A percentile compares a stretch with the other conserved stretches of the same genome.
phyloP scores from a whole-genome alignment of 2,797 vertebrate genomes.

The Leucoraja ocellata region DNA sequence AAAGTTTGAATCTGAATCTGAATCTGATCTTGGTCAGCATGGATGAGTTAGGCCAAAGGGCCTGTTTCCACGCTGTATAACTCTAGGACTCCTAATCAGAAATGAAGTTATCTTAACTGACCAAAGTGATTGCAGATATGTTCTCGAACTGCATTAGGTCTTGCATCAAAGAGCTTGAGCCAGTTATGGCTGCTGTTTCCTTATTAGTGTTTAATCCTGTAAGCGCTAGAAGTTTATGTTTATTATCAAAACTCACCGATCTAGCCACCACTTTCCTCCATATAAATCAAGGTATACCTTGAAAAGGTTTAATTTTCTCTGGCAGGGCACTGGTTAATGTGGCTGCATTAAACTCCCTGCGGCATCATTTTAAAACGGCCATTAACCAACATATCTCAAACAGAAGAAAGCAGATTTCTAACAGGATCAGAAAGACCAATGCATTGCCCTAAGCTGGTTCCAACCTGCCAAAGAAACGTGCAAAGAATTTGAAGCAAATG shows the following conservation, averaged over 20 bases:
- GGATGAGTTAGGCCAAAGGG: too few relatives aligned
- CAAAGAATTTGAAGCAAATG: not conserved
- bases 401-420: not conserved
- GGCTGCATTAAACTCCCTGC: not conserved
- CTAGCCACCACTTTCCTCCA: constrained; percentile 1
- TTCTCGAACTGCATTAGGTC: not conserved
- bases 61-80: too few relatives aligned
- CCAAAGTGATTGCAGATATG: not conserved
- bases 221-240: not conserved
- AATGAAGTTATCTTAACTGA: not conserved
- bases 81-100: not conserved
- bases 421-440: not conserved
- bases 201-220: not conserved
- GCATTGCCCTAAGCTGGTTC: not conserved
- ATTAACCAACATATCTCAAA: constrained; percentile 13
- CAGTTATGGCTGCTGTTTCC: not conserved
- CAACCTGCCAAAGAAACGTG: not conserved
- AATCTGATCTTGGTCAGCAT: too few relatives aligned
- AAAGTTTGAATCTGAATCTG: too few relatives aligned
- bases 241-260: not conserved
- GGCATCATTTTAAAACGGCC: not conserved
- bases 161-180: not conserved
- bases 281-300: not conserved
- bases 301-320: not conserved
- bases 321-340: not conserved